Evolutionary conservation across 2,797 vertebrate species (phyloP).

Genomic region (Tachyglossus aculeatus): DNA sequence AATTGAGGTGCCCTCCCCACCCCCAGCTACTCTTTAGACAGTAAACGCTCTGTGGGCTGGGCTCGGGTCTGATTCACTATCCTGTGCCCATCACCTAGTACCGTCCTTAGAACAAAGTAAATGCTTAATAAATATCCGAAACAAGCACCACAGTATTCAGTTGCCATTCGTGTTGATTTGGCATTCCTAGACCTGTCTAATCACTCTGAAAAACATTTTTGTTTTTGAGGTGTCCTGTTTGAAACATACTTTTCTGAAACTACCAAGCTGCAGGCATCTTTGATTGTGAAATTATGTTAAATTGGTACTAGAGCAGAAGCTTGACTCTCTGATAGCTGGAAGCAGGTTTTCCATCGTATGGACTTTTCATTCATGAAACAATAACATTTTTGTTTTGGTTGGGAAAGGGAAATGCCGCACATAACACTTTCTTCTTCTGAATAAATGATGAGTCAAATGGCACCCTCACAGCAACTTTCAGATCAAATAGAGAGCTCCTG

Average conservation of each 20-base stretch:
- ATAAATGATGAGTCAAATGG: background rate
- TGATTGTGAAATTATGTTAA: background rate
- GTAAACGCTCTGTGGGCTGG: too few species aligned
- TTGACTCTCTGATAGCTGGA: background rate
- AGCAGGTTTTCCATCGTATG: background rate
- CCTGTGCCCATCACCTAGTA: too few species aligned
- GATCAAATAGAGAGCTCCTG: too few species aligned
- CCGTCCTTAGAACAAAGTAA: too few species aligned
- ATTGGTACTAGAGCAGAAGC: background rate
- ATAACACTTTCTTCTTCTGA: background rate
- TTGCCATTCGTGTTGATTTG: background rate
- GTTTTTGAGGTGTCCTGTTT: background rate
- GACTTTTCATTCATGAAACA: background rate
- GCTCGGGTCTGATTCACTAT: too few species aligned
- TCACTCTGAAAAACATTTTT: background rate
- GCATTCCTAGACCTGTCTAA: background rate
- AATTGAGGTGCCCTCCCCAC: too few species aligned
- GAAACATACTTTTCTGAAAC: background rate
- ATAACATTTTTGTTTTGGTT: background rate
- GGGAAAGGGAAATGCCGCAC: conserved; percentile 9
- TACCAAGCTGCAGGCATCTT: background rate
- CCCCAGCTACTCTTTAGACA: too few species aligned
- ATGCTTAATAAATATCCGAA: too few species aligned
- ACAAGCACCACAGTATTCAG: too few species aligned
- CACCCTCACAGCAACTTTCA: background rate